These are phyloP conservation scores for Zophobas morio DNA, from an alignment of 1,140 invertebrate species.

Conservation along the genomic window DNA sequence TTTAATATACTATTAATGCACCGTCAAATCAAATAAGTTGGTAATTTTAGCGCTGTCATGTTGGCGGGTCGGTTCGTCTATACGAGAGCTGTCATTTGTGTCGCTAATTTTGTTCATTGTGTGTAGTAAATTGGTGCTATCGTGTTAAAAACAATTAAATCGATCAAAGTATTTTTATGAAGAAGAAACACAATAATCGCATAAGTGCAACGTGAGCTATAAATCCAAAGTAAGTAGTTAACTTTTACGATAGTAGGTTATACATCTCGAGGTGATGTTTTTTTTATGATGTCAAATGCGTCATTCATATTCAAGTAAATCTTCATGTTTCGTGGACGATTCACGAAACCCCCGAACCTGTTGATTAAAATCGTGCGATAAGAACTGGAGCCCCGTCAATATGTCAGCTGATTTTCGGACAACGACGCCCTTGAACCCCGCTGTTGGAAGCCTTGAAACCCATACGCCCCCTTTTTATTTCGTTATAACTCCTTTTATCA, in stretches of 20 bases:
- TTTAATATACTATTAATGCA: no score
- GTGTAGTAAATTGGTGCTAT: conserved; percentile 51
- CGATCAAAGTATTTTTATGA: conserved; percentile 47
- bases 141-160: conserved; percentile 43
- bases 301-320: conserved; percentile 47
- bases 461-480: conserved; percentile 43
- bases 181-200: conserved; percentile 39
- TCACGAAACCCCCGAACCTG: conserved; percentile 26
- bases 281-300: conserved; percentile 58
- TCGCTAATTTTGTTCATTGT: conserved; percentile 51
- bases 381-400: neutral
- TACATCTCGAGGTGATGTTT: conserved; percentile 42
- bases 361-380: conserved; percentile 9
- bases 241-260: conserved; percentile 41
- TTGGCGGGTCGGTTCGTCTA: conserved; percentile 2
- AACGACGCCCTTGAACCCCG: conserved; percentile 45
- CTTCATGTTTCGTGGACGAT: conserved; percentile 41
- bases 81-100: conserved; percentile 41
- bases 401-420: conserved; percentile 52
- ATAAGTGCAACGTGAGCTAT: conserved; percentile 47
- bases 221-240: conserved; percentile 15
- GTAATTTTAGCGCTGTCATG: neutral
- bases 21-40: neutral
- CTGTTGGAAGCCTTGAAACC: conserved; percentile 10
- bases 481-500: conserved; percentile 17